Percentiles rank a stretch among this genome's conserved stretches.
Evolutionary conservation across 2,113 vertebrate species (phyloP).

Genomic region (Xiphias gladius): DNA sequence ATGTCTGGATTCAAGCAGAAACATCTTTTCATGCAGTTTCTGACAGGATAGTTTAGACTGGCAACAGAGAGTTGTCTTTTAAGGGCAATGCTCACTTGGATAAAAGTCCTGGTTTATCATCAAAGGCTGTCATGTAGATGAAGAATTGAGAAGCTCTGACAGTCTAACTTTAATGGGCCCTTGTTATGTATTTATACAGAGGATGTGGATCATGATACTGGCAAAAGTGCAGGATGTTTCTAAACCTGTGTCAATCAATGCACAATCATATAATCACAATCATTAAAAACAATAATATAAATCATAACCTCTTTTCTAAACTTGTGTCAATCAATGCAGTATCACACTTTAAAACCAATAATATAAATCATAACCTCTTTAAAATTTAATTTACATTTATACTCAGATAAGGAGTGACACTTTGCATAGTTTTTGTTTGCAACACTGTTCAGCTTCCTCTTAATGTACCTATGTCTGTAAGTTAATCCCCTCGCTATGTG

Average conservation of each 20-base stretch:
- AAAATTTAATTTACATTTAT: background rate
- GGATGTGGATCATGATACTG: slow-evolving; percentile 37
- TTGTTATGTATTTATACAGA: slow-evolving; percentile 42
- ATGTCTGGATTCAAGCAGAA: slow-evolving; percentile 37
- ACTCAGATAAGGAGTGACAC: slow-evolving; percentile 34
- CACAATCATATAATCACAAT: background rate
- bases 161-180: slow-evolving; percentile 36
- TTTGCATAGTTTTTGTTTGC: slow-evolving; percentile 56
- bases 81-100: slow-evolving; percentile 46
- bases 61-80: slow-evolving; percentile 46
- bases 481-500: slow-evolving; percentile 60
- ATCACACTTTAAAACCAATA: slow-evolving; percentile 21
- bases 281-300: slow-evolving; percentile 22
- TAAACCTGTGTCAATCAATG: slow-evolving; percentile 9
- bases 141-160: slow-evolving; percentile 54
- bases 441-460: slow-evolving; percentile 37
- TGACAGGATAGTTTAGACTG: slow-evolving; percentile 43
- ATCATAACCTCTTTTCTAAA: slow-evolving; percentile 14
- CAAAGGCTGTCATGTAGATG: slow-evolving; percentile 66
- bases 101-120: slow-evolving; percentile 58
- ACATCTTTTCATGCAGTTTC: slow-evolving; percentile 29
- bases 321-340: background rate
- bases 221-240: slow-evolving; percentile 12
- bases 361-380: slow-evolving; percentile 4
- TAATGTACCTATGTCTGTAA: slow-evolving; percentile 56